phyloP scores from a whole-genome alignment of 2,888 invertebrate genomes.

The Leptothorax acervorum region DNA sequence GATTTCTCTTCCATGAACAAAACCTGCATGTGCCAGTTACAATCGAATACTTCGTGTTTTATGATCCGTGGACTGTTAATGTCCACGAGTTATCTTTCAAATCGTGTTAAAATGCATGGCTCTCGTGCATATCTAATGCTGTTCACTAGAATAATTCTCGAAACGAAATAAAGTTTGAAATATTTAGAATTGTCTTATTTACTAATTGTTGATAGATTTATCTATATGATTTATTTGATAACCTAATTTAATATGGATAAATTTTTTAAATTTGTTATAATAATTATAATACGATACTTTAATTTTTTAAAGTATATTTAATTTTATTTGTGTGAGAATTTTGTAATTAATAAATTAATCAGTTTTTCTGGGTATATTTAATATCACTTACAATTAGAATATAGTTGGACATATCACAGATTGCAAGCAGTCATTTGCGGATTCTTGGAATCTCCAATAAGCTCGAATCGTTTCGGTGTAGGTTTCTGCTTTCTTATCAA shows the following conservation, averaged over 20 bases:
- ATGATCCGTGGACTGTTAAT: constrained; percentile 64
- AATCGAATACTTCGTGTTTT: constrained; percentile 69
- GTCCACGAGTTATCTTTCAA: constrained; percentile 34
- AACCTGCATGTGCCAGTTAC: constrained; percentile 35
- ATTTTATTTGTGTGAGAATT: not conserved
- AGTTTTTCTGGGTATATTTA: not conserved
- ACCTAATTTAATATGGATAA: not conserved
- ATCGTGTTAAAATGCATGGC: not conserved
- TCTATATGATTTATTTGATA: not conserved
- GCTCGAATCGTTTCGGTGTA: constrained; percentile 42
- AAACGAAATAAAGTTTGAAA: not conserved
- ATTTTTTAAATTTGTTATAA: not conserved
- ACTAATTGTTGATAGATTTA: not conserved
- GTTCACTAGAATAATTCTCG: not conserved
- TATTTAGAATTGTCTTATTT: not conserved
- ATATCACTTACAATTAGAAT: not conserved
- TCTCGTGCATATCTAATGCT: not conserved
- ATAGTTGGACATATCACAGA: not conserved
- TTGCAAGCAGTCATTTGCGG: constrained; percentile 13
- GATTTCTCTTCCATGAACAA: constrained; percentile 58
- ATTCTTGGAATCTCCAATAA: constrained; percentile 57
- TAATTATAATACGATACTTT: not conserved
- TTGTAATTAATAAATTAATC: not conserved
- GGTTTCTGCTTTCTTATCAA: constrained; percentile 32
- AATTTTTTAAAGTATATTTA: not conserved